Evolutionary conservation across 2,888 invertebrate species (phyloP).

Genomic region (Agriopis leucophaearia): DNA sequence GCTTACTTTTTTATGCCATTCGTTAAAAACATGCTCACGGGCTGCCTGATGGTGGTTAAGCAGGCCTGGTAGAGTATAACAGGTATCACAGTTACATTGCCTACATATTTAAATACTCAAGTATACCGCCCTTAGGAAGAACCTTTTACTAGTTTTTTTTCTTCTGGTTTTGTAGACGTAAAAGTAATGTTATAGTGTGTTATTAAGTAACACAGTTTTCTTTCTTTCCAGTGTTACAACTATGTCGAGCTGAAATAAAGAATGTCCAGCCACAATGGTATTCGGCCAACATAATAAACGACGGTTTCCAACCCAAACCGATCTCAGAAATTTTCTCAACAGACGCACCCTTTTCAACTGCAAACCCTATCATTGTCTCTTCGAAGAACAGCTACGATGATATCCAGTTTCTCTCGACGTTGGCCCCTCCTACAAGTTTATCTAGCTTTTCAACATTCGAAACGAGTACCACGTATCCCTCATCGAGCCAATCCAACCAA

Average conservation of each 20-base stretch:
- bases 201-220: not conserved
- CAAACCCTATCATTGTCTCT: conserved; percentile 62
- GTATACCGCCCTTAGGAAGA: too few relatives aligned
- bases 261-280: conserved; percentile 69
- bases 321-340: conserved; percentile 76
- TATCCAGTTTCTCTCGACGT: conserved; percentile 45
- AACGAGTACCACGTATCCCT: conserved; percentile 21
- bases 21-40: not conserved
- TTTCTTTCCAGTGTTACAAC: conserved; percentile 76
- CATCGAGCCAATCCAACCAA: conserved; percentile 35
- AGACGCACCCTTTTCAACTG: conserved; percentile 63
- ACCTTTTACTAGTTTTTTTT: too few relatives aligned
- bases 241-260: conserved; percentile 70
- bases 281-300: conserved; percentile 74
- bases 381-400: conserved; percentile 45
- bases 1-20: not conserved
- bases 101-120: too few relatives aligned
- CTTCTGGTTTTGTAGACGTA: not conserved
- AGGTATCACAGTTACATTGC: not conserved
- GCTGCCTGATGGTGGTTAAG: too few relatives aligned
- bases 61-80: too few relatives aligned
- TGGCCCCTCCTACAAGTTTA: conserved; percentile 42
- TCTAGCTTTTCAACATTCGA: conserved; percentile 19
- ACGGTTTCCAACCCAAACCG: conserved; percentile 74
- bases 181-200: too few relatives aligned